phyloP scores from a whole-genome alignment of 2,113 vertebrate genomes.

The Suricata suricatta region DNA sequence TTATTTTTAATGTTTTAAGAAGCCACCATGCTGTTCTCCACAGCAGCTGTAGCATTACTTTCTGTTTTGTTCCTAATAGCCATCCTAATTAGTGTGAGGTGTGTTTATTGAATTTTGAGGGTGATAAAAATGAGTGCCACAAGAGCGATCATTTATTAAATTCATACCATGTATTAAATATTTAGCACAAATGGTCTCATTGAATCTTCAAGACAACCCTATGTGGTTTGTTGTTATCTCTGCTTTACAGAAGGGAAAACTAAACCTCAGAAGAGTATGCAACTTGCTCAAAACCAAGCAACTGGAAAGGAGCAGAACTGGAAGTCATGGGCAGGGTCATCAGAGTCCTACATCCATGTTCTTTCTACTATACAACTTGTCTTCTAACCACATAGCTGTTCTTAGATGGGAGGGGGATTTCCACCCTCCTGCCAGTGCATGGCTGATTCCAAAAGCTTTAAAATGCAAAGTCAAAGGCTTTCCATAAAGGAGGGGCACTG shows the following conservation, averaged over 20 bases:
- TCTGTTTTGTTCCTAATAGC: not conserved
- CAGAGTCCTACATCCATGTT: not conserved
- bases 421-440: not conserved
- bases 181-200: not conserved
- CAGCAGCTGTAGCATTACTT: not conserved
- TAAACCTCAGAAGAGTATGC: not conserved
- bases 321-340: not conserved
- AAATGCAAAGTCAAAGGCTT: constrained; percentile 10
- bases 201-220: not conserved
- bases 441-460: not conserved
- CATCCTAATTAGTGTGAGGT: not conserved
- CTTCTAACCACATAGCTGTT: not conserved
- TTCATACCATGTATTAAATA: not conserved
- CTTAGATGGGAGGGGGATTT: not conserved
- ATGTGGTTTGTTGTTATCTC: not conserved
- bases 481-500: not conserved
- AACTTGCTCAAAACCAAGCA: not conserved
- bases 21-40: not conserved
- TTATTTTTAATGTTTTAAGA: not conserved
- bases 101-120: not conserved
- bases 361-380: not conserved
- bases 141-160: not conserved
- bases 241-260: not conserved
- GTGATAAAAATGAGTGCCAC: not conserved
- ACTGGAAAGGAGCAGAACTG: not conserved